A percentile compares a stretch with the other conserved stretches of the same genome.
phyloP scores from a whole-genome alignment of 1,140 invertebrate species.

The Dysdera silvatica region DNA sequence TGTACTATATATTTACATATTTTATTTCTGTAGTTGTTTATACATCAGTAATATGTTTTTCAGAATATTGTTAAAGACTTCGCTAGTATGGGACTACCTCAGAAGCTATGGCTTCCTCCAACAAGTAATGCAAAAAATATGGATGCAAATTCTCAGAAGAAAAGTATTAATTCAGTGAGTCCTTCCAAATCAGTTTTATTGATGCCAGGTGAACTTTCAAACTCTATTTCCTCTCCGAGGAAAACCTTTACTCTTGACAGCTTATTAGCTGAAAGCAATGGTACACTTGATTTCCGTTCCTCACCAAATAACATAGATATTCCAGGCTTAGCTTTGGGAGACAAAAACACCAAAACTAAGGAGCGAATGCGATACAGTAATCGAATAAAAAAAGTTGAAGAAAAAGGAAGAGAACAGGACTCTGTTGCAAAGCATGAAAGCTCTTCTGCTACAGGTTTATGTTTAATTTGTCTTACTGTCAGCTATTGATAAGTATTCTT shows the following conservation, averaged over 20 bases:
- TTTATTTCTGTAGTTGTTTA: no score
- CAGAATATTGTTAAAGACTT: no score
- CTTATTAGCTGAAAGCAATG: slow-evolving; percentile 25
- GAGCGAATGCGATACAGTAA: slow-evolving; percentile 7
- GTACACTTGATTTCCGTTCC: slow-evolving; percentile 1
- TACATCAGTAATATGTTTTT: no score
- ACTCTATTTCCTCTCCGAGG: no score
- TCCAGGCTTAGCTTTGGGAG: neutral
- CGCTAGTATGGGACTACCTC: no score
- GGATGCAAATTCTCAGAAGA: no score
- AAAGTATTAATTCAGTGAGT: no score
- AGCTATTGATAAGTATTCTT: neutral
- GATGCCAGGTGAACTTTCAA: no score
- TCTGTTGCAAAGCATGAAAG: slow-evolving; percentile 18
- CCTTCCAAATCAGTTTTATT: no score
- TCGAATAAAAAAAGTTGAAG: slow-evolving; percentile 15
- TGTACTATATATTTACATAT: no score
- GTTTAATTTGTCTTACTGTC: neutral
- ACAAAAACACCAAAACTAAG: slow-evolving; percentile 11
- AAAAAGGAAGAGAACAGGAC: slow-evolving; percentile 21
- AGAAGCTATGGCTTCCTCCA: no score
- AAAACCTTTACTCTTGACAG: slow-evolving; percentile 23
- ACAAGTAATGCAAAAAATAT: no score
- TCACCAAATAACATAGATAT: slow-evolving; percentile 2
- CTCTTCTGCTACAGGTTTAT: slow-evolving; percentile 20